Evolutionary conservation across 2,797 vertebrate species (phyloP).

Genomic region (Coluber constrictor): DNA sequence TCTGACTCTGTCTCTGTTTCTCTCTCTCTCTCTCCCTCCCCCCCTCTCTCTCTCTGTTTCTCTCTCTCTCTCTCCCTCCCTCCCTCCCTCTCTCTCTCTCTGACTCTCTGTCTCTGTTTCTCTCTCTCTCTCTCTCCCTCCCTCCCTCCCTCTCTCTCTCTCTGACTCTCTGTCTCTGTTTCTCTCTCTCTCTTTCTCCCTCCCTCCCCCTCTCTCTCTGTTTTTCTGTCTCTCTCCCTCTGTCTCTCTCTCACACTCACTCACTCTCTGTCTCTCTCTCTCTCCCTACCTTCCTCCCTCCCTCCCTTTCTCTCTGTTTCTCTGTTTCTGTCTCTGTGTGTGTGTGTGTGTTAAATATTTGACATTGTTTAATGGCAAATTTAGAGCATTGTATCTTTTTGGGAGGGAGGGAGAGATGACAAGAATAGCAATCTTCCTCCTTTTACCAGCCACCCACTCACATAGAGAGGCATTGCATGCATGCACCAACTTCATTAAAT

Average conservation of each 20-base stretch:
- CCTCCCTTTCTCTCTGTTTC: slow-evolving; percentile 24
- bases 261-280: too few species aligned
- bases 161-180: slow-evolving; percentile 28
- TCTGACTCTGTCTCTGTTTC: too few species aligned
- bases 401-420: neutral
- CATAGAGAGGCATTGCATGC: slow-evolving; percentile 21
- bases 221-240: accelerated
- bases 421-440: slow-evolving; percentile 36
- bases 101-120: too few species aligned
- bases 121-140: too few species aligned
- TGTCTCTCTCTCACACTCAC: too few species aligned
- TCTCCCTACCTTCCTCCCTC: too few species aligned
- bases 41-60: accelerated
- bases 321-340: slow-evolving; percentile 12
- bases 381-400: slow-evolving; percentile 58
- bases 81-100: too few species aligned
- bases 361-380: slow-evolving; percentile 61
- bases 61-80: accelerated
- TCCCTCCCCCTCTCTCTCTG: too few species aligned
- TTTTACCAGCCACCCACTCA: neutral
- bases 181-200: accelerated
- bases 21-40: accelerated
- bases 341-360: slow-evolving; percentile 57
- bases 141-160: too few species aligned
- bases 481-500: slow-evolving; percentile 43